phyloP scores from a whole-genome alignment of 2,797 vertebrate genomes.

The Mionectes olivaceus region DNA sequence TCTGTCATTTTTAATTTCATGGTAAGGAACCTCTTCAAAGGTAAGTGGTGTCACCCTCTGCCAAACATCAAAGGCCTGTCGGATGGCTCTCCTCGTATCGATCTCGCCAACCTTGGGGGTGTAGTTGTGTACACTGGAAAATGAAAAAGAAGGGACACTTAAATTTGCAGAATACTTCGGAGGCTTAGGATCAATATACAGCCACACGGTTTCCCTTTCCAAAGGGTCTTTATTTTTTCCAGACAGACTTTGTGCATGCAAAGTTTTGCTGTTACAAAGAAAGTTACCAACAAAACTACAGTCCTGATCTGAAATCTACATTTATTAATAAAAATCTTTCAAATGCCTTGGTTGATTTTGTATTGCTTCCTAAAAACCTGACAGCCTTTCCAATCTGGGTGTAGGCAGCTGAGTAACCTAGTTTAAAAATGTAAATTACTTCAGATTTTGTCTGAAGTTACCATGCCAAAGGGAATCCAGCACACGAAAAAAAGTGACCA shows the following conservation, averaged over 20 bases:
- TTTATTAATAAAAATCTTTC: neutral
- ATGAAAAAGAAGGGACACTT: conserved; percentile 27
- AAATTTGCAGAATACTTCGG: neutral
- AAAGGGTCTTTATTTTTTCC: neutral
- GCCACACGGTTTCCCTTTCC: neutral
- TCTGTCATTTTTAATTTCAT: conserved; percentile 94
- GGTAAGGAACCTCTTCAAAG: conserved; percentile 94
- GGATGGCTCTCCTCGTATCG: conserved; percentile 93
- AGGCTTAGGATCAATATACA: neutral
- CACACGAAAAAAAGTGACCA: rapidly evolving
- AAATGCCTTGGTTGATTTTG: neutral
- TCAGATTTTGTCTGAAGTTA: neutral
- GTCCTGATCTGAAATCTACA: neutral
- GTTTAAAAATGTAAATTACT: neutral
- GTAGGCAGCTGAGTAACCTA: neutral
- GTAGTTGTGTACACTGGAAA: conserved; percentile 93
- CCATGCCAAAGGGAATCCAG: neutral
- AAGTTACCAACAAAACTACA: neutral
- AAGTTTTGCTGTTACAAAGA: neutral
- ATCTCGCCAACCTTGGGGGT: conserved; percentile 97
- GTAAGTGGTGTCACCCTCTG: conserved; percentile 95
- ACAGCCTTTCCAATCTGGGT: neutral
- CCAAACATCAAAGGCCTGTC: conserved; percentile 98
- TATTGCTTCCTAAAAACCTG: neutral
- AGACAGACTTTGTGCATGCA: neutral